Evolutionary conservation across 1,140 invertebrate genomes (phyloP), one percentile per base, ranked within the genome.

Genomic region (Formica selysi): DNA sequence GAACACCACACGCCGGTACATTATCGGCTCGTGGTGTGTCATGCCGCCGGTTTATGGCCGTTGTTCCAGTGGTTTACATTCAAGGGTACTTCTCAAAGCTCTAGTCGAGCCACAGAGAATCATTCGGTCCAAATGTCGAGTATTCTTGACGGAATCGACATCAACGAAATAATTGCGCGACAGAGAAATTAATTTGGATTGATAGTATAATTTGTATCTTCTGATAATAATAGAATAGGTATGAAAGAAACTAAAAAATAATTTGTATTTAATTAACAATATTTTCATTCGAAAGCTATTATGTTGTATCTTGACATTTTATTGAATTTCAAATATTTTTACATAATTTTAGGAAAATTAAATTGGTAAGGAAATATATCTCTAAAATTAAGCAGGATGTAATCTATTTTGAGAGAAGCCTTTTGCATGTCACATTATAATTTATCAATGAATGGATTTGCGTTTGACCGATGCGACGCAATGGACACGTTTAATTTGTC

Each of bases 1-100:
- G 64, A 80, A 80, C 76, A 78, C 61, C 41, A 19, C 61, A 80
- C 32, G 22, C 48, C 44, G 8, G 22, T 80, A 70, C 64, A 70
- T 80, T 80, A 80, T 80, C 64, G 76, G 76, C 44, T 68, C n/a
- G 29, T 29, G 51, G 48, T 80, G 44, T 54, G 64, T 80, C 76
- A 80, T 64, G 76, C 44, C 44, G 32, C 22, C 29, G 44, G 76
- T 80, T 80, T 80, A 80, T 80, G 51, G 44, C 54, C 64, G 76
- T 80, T 80, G 70, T 80, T 80, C 76, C 64, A 19, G 8, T 36
- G 76, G 29, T 80, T 70, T 80, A 80, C 76, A 80, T 80, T 68
- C 64, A 64, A 80, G 76, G 68, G 76, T 48, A 80, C 76, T 80
- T 80, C 65, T 54, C 76, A 26, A 51, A 68, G 64, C 64, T 80